Evolutionary conservation across 2,113 vertebrate species (phyloP).

Genomic region (Phaetusa simplex): DNA sequence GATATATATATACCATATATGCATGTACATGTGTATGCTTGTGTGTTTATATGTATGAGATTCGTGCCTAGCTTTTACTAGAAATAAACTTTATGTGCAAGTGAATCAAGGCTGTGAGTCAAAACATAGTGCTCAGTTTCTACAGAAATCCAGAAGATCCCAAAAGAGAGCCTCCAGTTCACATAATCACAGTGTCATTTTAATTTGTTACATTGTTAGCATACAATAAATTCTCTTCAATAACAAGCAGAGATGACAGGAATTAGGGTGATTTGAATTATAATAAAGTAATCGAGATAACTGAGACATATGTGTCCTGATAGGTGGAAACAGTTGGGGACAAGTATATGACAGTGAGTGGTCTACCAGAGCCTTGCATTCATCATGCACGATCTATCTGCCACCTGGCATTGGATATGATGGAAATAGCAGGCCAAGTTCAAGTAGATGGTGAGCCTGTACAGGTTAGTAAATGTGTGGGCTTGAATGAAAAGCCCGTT

Average conservation of each 20-base stretch:
- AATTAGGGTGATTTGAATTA: background rate
- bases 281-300: background rate
- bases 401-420: constrained; percentile 95
- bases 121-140: background rate
- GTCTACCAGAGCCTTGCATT: constrained; percentile 93
- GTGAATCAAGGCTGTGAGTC: background rate
- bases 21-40: background rate
- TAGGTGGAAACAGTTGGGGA: constrained; percentile 99
- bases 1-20: background rate
- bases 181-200: background rate
- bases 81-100: background rate
- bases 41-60: background rate
- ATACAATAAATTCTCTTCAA: background rate
- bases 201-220: background rate
- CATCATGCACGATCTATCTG: constrained; percentile 97
- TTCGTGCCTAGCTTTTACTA: background rate
- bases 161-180: background rate
- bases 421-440: constrained; percentile 98
- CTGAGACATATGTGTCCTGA: background rate
- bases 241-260: background rate
- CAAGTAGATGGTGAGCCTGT: constrained; percentile 94
- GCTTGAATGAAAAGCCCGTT: background rate
- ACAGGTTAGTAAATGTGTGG: constrained; percentile 80
- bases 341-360: constrained; percentile 99
- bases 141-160: background rate